Evolutionary conservation across 2,888 invertebrate genomes (phyloP), one percentile per base, ranked within the genome.

Genomic region (Eupithecia centaureata): DNA sequence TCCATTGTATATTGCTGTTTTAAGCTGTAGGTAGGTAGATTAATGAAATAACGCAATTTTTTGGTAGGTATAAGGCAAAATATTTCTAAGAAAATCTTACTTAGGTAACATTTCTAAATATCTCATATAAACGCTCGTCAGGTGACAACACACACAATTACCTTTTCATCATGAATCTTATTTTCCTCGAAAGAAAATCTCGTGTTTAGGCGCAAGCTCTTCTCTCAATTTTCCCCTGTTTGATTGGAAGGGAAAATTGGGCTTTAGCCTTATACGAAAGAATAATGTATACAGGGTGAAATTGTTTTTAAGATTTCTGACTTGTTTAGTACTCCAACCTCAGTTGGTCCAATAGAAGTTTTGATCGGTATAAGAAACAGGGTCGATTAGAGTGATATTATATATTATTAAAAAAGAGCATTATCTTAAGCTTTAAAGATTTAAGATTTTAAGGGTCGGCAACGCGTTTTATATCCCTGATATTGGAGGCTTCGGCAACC

Each of bases 21-120:
- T 28, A 4, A 51, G 18, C 32, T n/a, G 3, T 18, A 57, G 18
- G 3, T 18, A 57, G 18, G 32, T 30, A 57, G 28, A 67, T 52
- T 42, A 73, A 96, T 97, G 86, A 97, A 97, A 79, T 96, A 96
- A 66, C 95, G 95, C 85, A 87, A 52, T 54, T 64, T 66, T 63
- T 51, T 22, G 30, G 12, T 61, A 38, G 5, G 35, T 35, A n/a
- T 18, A 57, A 32, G n/a, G n/a, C n/a, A n/a, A 33, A 54, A 52
- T 54, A 63, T 62, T 25, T 58, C 52, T 42, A 28, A 28, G 33
- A 27, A 76, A 74, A 75, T 76, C 74, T 54, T 42, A 8, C 38
- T n/a, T 78, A 71, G n/a, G n/a, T n/a, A n/a, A n/a, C n/a, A n/a
- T n/a, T n/a, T 54, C 62, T 67, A 61, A 71, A 70, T 72, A 71